phyloP scores from a whole-genome alignment of 2,888 invertebrate species.

The Pyralis farinalis region DNA sequence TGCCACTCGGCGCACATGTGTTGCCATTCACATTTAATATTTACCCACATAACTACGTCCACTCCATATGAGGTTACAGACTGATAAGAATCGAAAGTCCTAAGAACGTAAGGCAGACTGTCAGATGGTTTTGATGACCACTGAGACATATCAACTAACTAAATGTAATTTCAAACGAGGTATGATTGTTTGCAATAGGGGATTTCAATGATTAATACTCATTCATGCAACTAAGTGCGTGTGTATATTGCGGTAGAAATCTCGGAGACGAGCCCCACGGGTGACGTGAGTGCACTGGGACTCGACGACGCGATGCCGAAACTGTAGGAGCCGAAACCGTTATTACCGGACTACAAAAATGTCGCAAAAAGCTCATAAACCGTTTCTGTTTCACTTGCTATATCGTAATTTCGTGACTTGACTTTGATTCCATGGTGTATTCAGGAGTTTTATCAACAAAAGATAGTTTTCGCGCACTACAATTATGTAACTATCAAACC shows the following conservation, averaged over 20 bases:
- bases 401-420: constrained; percentile 64
- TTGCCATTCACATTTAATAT: constrained; percentile 65
- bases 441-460: constrained; percentile 50
- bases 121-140: constrained; percentile 40
- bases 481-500: constrained; percentile 55
- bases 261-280: constrained; percentile 12
- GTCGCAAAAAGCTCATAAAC: constrained; percentile 61
- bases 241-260: no score
- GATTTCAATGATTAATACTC: background rate
- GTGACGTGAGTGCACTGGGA: constrained; percentile 29
- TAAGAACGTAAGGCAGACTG: constrained; percentile 43
- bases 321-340: constrained; percentile 59
- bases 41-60: constrained; percentile 53
- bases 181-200: constrained; percentile 24
- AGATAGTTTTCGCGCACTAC: constrained; percentile 39
- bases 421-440: constrained; percentile 63
- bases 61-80: constrained; percentile 53
- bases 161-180: no score
- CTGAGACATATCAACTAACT: no score
- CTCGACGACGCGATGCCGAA: constrained; percentile 23
- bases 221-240: no score
- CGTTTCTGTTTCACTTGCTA: constrained; percentile 71
- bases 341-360: constrained; percentile 68
- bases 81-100: constrained; percentile 48
- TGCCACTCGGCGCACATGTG: constrained; percentile 58